These are phyloP conservation scores for Drosophila truncata DNA, from an alignment of 1,140 invertebrate species.

Conservation along the genomic window DNA sequence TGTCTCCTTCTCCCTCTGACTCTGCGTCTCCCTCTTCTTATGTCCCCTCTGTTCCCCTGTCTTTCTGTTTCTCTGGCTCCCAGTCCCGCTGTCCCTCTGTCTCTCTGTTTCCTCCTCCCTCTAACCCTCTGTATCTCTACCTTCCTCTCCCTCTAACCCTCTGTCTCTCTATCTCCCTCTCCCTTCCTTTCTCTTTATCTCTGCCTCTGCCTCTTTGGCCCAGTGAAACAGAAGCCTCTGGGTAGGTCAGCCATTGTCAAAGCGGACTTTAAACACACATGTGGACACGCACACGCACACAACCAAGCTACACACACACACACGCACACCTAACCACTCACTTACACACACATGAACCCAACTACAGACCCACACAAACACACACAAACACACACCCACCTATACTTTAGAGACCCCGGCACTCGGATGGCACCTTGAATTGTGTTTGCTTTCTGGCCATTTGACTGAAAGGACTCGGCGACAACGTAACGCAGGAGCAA, in stretches of 20 bases:
- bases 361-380: background rate
- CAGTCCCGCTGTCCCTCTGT: too few relatives aligned
- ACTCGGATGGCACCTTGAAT: conserved; percentile 37
- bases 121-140: background rate
- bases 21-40: background rate
- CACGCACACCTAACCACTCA: background rate
- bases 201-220: background rate
- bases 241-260: conserved; percentile 31
- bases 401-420: background rate
- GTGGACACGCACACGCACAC: conserved; percentile 19
- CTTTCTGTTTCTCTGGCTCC: background rate
- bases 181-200: background rate
- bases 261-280: conserved; percentile 45
- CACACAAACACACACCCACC: background rate
- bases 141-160: background rate
- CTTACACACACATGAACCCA: background rate
- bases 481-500: conserved; percentile 24
- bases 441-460: conserved; percentile 60
- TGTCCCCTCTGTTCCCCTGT: too few relatives aligned
- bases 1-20: too few relatives aligned
- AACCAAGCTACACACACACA: background rate
- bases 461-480: conserved; percentile 66
- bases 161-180: background rate
- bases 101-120: background rate
- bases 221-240: conserved; percentile 23